phyloP scores from a whole-genome alignment of 1,140 invertebrate species.

The Nomia melanderi region DNA sequence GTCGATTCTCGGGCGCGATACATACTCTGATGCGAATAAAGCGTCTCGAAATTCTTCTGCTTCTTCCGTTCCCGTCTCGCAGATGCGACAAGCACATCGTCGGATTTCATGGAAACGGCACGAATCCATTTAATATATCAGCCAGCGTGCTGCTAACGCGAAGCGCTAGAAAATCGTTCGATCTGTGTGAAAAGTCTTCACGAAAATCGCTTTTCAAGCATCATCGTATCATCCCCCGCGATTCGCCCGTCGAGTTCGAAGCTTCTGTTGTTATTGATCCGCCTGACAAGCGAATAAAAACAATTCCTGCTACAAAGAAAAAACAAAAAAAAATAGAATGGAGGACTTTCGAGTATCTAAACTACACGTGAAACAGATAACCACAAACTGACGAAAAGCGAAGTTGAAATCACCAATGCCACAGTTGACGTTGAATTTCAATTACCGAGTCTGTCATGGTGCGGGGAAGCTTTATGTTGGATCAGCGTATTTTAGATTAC shows the following conservation, averaged over 20 bases:
- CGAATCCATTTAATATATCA: constrained; percentile 65
- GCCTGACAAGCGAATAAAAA: background rate
- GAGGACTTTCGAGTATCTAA: background rate
- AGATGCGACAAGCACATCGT: constrained; percentile 51
- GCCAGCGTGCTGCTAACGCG: constrained; percentile 4
- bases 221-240: constrained; percentile 4
- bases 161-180: constrained; percentile 9
- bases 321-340: too few species aligned
- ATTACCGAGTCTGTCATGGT: background rate
- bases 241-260: background rate
- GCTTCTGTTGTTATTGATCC: background rate
- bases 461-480: background rate
- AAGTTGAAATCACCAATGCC: background rate
- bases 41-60: constrained; percentile 10
- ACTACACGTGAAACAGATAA: background rate
- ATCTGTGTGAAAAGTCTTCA: constrained; percentile 17
- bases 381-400: background rate
- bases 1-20: constrained; percentile 55
- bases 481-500: background rate
- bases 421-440: constrained; percentile 2
- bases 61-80: constrained; percentile 32
- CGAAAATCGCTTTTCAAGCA: constrained; percentile 32
- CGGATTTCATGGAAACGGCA: constrained; percentile 61
- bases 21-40: constrained; percentile 55
- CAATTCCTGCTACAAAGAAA: background rate